Conservation (phyloP, 1,140 invertebrate species). For the Scaptomyza graminum region DNA sequence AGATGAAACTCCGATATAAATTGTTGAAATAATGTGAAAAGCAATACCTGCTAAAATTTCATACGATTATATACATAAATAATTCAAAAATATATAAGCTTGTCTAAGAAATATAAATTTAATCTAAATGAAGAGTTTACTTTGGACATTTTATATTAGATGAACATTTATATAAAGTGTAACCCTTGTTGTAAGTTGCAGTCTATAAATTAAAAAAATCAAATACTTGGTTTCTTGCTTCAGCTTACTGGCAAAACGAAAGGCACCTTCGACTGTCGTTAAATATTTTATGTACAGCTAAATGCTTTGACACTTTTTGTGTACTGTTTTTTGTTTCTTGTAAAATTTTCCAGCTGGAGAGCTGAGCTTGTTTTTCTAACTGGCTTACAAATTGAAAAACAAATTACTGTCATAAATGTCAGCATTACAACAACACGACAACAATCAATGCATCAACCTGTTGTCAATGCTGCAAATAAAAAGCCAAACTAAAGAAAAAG, state of each 20-base stretch:
- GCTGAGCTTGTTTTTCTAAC: constrained; percentile 35
- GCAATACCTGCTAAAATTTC: too few species aligned
- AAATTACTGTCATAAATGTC: constrained; percentile 81
- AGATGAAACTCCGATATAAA: too few species aligned
- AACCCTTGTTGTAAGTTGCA: too few species aligned
- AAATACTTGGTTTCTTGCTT: background rate
- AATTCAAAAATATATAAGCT: too few species aligned
- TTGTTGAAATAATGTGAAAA: too few species aligned
- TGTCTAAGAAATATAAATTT: too few species aligned
- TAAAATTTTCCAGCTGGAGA: background rate
- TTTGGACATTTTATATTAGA: too few species aligned
- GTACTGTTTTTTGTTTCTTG: too few species aligned
- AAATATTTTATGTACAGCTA: background rate
- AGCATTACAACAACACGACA: constrained; percentile 78
- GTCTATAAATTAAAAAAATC: too few species aligned
- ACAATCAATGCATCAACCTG: constrained; percentile 79
- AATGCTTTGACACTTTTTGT: constrained; percentile 1
- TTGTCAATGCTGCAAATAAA: constrained; percentile 57
- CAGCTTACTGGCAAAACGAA: background rate
- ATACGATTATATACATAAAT: too few species aligned
- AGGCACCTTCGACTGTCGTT: background rate
- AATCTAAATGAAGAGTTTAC: too few species aligned
- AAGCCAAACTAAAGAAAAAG: constrained; percentile 21
- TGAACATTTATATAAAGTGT: too few species aligned
- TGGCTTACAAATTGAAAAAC: constrained; percentile 77